A percentile compares a stretch with the other conserved stretches of the same genome.
phyloP scores from a whole-genome alignment of 2,797 vertebrate species.

The Selene dorsalis region DNA sequence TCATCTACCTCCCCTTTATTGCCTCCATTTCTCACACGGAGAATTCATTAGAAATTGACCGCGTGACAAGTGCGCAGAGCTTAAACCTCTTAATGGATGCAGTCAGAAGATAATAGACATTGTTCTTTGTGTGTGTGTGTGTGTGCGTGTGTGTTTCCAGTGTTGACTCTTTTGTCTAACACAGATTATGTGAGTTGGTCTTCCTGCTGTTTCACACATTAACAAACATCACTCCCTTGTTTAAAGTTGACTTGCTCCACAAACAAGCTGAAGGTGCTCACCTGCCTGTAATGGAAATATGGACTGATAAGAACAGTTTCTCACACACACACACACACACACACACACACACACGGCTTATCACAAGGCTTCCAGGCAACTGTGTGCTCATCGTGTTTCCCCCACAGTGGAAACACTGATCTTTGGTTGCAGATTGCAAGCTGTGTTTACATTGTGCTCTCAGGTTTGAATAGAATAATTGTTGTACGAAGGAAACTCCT shows the following conservation, averaged over 20 bases:
- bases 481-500: constrained; percentile 33
- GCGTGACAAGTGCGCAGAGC: constrained; percentile 73
- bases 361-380: constrained; percentile 49
- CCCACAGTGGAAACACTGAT: constrained; percentile 47
- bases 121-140: constrained; percentile 22
- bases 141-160: constrained; percentile 20
- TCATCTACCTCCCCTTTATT: constrained; percentile 73
- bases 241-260: constrained; percentile 37
- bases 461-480: constrained; percentile 44
- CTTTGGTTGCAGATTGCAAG: constrained; percentile 45
- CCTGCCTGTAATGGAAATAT: constrained; percentile 57
- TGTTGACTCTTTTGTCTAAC: constrained; percentile 42
- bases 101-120: constrained; percentile 59
- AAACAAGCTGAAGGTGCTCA: constrained; percentile 23
- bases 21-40: constrained; percentile 72
- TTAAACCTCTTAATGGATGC: constrained; percentile 73
- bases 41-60: constrained; percentile 77
- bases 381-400: constrained; percentile 16
- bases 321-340: neutral
- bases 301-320: constrained; percentile 57
- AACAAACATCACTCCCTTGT: constrained; percentile 36
- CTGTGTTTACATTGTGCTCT: constrained; percentile 50
- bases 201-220: constrained; percentile 28
- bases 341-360: constrained; percentile 48
- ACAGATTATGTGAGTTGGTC: constrained; percentile 1